Evolutionary conservation across 92 coral and sea anemone species (phyloP), one percentile per base, ranked within the genome.

Genomic region (Phenganax subtilis): DNA sequence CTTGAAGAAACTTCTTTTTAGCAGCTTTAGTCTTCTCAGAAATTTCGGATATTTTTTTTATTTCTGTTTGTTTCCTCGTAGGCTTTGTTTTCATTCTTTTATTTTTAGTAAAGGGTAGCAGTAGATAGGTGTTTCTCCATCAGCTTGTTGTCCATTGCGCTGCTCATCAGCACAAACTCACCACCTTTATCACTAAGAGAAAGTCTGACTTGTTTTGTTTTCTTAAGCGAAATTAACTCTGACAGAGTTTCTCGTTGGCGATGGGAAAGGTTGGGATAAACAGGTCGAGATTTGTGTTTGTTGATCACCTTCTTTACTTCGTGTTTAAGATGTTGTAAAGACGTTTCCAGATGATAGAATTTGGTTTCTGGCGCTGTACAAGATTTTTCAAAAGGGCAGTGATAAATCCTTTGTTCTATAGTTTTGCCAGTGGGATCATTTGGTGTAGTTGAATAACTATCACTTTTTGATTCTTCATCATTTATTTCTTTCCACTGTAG

Each of bases 181-280:
- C 25, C 25, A 20, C 25, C 25, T 20, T 20, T 20, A 20, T 20
- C 25, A 57, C 66, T 81, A 14, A 75, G 80, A 72, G 81, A 85
- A 10, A 69, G 59, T 14, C 65, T 59, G 0, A 9, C 14, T 59
- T 59, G 17, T 59, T 59, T 59, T 27, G 65, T 27, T 59, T 59
- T 59, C 65, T 59, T 59, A 59, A 59, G 65, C 12, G 58, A 7
- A 59, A 59, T 59, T 10, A 15, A 59, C 65, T 59, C 65, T 12
- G 12, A 55, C 58, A 55, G 12, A 9, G 14, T 59, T 59, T 15
- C 0, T 59, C 16, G 65, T 59, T 59, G 65, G 65, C 65, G 12
- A 12, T 9, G 17, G 65, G 65, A 59, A 12, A 59, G 65, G 17
- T 59, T 59, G 17, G 65, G 17, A 9, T 59, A 27, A 59, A 59